phyloP scores from a whole-genome alignment of 1,140 invertebrate genomes.

The Cyphomyrmex costatus region DNA sequence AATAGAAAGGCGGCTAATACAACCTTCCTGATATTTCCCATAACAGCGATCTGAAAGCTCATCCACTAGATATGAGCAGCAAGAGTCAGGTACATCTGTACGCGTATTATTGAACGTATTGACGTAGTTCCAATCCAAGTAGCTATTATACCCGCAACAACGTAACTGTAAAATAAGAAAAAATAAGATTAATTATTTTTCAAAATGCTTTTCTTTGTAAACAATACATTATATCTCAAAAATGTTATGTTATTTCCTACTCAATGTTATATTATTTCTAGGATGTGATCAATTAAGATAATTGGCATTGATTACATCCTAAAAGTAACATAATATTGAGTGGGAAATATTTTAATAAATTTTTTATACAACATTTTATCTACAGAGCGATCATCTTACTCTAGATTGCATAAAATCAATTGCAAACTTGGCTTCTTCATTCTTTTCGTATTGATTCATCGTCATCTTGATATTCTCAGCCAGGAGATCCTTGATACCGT shows the following conservation, averaged over 20 bases:
- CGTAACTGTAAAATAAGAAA: constrained; percentile 87
- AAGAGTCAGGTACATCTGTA: constrained; percentile 87
- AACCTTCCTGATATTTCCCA: constrained; percentile 87
- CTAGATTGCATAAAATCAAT: constrained; percentile 90
- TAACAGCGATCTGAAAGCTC: constrained; percentile 24
- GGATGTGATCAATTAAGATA: too few species aligned
- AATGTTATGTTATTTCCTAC: not conserved
- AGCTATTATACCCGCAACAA: constrained; percentile 91
- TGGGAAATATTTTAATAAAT: too few species aligned
- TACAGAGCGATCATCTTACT: constrained; percentile 84
- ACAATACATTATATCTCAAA: not conserved
- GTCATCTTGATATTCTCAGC: constrained; percentile 88
- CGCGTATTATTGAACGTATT: constrained; percentile 57
- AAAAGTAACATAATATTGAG: too few species aligned
- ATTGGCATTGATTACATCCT: too few species aligned
- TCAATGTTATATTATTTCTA: too few species aligned
- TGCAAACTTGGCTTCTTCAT: constrained; percentile 85
- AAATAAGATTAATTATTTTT: not conserved
- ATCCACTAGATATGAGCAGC: constrained; percentile 84
- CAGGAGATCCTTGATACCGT: constrained; percentile 88
- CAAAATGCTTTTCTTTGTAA: not conserved
- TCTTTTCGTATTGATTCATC: constrained; percentile 87
- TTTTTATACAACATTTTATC: not conserved
- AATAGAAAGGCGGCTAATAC: constrained; percentile 89
- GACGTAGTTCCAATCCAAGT: constrained; percentile 89